A percentile compares a stretch with the other conserved stretches of the same genome.
Evolutionary conservation across 2,113 vertebrate species (phyloP).

Genomic region (Chaetura pelagica): DNA sequence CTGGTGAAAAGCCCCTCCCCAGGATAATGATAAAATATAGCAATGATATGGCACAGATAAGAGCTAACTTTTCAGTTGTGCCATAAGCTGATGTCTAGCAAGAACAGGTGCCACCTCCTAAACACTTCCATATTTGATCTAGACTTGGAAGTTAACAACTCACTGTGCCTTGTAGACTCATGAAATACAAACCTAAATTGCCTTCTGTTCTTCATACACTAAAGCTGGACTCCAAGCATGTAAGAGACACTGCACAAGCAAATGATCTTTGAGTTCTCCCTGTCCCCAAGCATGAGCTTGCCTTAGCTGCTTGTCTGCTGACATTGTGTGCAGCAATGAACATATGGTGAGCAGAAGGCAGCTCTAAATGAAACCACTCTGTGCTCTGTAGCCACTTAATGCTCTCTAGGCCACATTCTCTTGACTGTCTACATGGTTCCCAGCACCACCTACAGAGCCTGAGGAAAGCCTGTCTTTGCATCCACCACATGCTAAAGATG

Average conservation of each 20-base stretch:
- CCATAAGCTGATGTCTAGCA: background rate
- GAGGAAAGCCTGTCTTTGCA: background rate
- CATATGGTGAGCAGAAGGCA: background rate
- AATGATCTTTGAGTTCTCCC: background rate
- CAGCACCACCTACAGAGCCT: background rate
- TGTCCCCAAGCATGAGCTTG: background rate
- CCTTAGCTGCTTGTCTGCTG: background rate
- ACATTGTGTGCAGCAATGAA: background rate
- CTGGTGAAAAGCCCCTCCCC: too few species aligned
- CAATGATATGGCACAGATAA: background rate
- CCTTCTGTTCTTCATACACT: background rate
- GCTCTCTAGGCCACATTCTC: background rate
- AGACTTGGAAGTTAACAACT: background rate
- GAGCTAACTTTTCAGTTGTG: background rate
- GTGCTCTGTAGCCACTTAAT: background rate
- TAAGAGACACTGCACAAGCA: background rate
- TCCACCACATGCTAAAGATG: background rate
- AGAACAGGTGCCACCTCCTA: background rate
- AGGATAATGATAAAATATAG: too few species aligned
- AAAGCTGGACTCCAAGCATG: background rate
- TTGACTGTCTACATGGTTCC: background rate
- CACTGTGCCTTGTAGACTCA: background rate
- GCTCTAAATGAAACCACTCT: background rate
- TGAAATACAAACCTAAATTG: background rate
- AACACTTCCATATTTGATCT: background rate